Percentiles rank a stretch among this genome's conserved stretches.
These are phyloP conservation scores for Alviniconcha marisindica DNA, from an alignment of 1,140 invertebrate species.

Conservation along the genomic window DNA sequence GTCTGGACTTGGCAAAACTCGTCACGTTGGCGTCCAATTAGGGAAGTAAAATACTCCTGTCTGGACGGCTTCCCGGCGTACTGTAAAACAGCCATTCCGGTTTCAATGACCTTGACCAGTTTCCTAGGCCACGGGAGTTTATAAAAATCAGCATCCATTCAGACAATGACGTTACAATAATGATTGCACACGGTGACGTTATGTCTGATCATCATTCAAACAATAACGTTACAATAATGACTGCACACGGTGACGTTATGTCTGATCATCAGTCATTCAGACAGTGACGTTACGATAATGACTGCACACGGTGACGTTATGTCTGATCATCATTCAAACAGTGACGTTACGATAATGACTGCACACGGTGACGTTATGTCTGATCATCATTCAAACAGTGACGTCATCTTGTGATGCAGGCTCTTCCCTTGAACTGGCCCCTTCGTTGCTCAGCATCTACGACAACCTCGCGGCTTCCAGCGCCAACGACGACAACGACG, in stretches of 20 bases:
- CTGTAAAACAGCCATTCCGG: no score
- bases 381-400: not conserved
- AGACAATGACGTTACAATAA: no score
- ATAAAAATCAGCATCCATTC: no score
- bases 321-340: constrained; percentile 16
- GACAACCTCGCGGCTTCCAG: constrained; percentile 76
- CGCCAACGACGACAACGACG: constrained; percentile 34
- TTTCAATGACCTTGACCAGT: no score
- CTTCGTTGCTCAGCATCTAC: constrained; percentile 82
- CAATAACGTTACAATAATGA: no score
- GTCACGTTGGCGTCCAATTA: no score
- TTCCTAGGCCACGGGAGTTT: no score
- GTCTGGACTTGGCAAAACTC: no score
- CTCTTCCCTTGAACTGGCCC: constrained; percentile 81
- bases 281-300: not conserved
- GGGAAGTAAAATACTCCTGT: no score
- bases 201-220: not conserved
- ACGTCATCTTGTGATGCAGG: constrained; percentile 76
- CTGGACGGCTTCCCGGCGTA: no score
- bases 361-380: not conserved
- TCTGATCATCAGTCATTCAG: not conserved
- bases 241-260: not conserved
- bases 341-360: not conserved
- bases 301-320: not conserved
- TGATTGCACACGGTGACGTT: not conserved